Base-by-base conservation (phyloP, 2,797 vertebrate species). In the Tamandua tetradactyla region DNA sequence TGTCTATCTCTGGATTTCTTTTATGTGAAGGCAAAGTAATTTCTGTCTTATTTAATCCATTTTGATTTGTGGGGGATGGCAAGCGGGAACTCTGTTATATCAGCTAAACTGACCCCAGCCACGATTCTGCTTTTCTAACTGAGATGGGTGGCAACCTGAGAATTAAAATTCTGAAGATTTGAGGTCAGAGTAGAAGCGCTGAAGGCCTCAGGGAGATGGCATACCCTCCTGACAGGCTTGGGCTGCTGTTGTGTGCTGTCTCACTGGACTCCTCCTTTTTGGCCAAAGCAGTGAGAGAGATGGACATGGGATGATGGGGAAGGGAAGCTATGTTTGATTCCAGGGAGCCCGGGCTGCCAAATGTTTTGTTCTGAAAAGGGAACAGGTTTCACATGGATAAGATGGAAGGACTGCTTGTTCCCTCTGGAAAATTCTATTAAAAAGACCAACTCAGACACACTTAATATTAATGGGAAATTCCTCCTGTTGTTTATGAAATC, bases 391-490 rank as follows among this genome's bases (percentile, higher is more conserved):
- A 96, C 96, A 93, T 95, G 97, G 96, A 94, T 97, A 96, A 96
- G 97, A 90, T 72, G 96, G 97, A 98, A 98, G 97, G 96, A 98
- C 97, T 96, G 14, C 97, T 97, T 98, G 98, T 98, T 98, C 97
- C 91, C 94, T 97, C 7, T 98, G 98, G 97, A 98, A 98, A 98
- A 94, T 98, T 98, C 97, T 98, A 97, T 98, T 98, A 98, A 98
- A 98, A 98, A 93, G 96, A 97, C 37, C 94, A 96, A 64, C 90
- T 85, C 96, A 97, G 97, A 97, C 97, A 94, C 93, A 83, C 97
- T 98, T 97, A 94, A 91, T 97, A 98, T 98, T 98, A 97, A 98
- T 97, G 97, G 98, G 97, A 98, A 98, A 98, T 98, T 98, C 97
- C 76, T 96, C 97, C 95, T 0, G 55, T 97, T 97, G 97, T 98